A percentile compares a stretch with the other conserved stretches of the same genome.
Evolutionary conservation across 2,113 vertebrate species (phyloP).

Genomic region (Misgurnus mizolepis): DNA sequence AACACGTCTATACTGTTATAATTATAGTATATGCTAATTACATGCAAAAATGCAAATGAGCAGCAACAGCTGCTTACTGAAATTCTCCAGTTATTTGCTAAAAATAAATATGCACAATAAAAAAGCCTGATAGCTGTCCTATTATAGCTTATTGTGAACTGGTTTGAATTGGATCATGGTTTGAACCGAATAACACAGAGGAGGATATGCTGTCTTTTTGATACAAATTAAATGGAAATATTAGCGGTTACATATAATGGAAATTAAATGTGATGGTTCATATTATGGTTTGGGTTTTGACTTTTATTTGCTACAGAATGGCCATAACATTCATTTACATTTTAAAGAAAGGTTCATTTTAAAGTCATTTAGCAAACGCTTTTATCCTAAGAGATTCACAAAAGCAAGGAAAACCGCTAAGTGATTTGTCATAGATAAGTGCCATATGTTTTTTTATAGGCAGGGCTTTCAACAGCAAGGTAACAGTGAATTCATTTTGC

Average conservation of each 20-base stretch:
- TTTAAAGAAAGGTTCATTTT: not conserved
- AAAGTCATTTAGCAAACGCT: too few species aligned
- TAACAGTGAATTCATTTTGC: too few species aligned
- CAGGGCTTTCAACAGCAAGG: too few species aligned
- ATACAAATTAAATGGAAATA: slow-evolving; percentile 57
- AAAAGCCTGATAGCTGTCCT: not conserved
- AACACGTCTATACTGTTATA: not conserved
- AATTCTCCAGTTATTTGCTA: slow-evolving; percentile 1
- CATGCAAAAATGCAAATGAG: slow-evolving; percentile 2
- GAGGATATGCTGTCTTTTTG: slow-evolving; percentile 51
- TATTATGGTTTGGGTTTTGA: slow-evolving; percentile 66
- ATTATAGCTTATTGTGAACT: slow-evolving; percentile 28
- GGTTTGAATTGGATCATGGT: not conserved
- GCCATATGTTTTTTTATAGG: too few species aligned
- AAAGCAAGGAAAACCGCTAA: too few species aligned
- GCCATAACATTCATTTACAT: slow-evolving; percentile 35
- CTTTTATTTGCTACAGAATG: slow-evolving; percentile 51
- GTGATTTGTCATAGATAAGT: too few species aligned
- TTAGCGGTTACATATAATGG: slow-evolving; percentile 63
- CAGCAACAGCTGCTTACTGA: slow-evolving; percentile 22
- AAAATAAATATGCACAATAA: slow-evolving; percentile 16
- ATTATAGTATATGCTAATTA: slow-evolving; percentile 11
- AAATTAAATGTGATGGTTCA: slow-evolving; percentile 57
- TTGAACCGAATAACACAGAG: slow-evolving; percentile 47
- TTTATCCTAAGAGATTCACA: too few species aligned